phyloP scores from a whole-genome alignment of 1,140 invertebrate genomes.

The Proctacanthus coquilletti region DNA sequence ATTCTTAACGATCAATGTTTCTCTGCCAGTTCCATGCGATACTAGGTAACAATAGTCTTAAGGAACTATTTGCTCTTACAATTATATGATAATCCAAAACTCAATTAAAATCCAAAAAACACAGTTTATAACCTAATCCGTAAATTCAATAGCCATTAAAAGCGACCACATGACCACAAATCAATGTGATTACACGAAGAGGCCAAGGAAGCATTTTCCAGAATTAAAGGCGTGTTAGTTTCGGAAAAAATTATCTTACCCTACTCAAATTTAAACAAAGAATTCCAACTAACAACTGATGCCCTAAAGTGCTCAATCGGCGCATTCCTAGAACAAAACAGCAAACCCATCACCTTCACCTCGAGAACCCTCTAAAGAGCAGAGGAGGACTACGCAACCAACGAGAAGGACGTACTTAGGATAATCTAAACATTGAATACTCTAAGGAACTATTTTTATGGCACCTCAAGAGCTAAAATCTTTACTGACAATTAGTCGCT shows the following conservation, averaged over 20 bases:
- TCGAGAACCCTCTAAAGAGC: conserved; percentile 19
- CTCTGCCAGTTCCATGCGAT: neutral
- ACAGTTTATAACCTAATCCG: neutral
- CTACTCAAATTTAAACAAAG: neutral
- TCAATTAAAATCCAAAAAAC: neutral
- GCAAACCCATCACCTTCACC: conserved; percentile 22
- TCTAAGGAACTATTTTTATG: conserved; percentile 20
- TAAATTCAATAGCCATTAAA: neutral
- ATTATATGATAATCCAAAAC: neutral
- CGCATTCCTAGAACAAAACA: conserved; percentile 8
- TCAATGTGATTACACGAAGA: neutral
- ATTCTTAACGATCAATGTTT: too few species aligned
- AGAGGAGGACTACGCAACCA: conserved; percentile 26
- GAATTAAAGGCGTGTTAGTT: neutral
- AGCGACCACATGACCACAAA: neutral
- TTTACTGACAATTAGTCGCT: conserved; percentile 25
- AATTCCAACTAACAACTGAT: conserved; percentile 8
- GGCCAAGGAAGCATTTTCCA: neutral
- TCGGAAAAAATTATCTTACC: conserved; percentile 1
- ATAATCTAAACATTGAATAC: conserved; percentile 28
- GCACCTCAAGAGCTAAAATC: conserved; percentile 11
- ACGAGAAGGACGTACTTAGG: conserved; percentile 30
- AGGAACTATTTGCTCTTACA: neutral
- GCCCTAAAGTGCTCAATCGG: conserved; percentile 6
- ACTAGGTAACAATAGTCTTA: neutral